phyloP scores from a whole-genome alignment of 2,888 invertebrate genomes.

The Xanthorhoe spadicearia region DNA sequence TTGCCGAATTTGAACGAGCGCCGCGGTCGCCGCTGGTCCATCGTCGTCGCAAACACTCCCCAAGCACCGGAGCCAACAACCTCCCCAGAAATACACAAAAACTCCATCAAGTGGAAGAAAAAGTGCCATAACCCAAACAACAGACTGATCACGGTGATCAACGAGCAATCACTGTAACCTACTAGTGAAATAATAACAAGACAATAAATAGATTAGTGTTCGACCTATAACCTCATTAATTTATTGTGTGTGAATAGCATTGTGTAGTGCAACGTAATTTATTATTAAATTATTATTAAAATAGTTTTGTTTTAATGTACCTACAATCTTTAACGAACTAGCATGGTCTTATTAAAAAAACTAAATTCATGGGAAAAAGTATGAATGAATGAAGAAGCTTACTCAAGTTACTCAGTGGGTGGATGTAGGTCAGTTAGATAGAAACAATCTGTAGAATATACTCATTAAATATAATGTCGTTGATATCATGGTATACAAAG shows the following conservation, averaged over 20 bases:
- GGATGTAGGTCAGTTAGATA: too few relatives aligned
- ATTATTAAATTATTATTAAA: slow-evolving; percentile 77
- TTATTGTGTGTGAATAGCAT: slow-evolving; percentile 83
- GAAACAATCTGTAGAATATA: slow-evolving; percentile 61
- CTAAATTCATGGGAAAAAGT: too few relatives aligned
- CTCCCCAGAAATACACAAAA: slow-evolving; percentile 71
- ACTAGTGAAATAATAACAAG: slow-evolving; percentile 63
- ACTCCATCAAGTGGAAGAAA: slow-evolving; percentile 78
- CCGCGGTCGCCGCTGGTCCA: slow-evolving; percentile 89
- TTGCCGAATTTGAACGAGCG: slow-evolving; percentile 90
- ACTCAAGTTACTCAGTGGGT: too few relatives aligned
- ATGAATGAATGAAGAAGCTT: too few relatives aligned
- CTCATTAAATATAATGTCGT: slow-evolving; percentile 72
- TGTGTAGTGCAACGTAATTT: slow-evolving; percentile 81
- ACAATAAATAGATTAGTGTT: slow-evolving; percentile 66
- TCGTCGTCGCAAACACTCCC: slow-evolving; percentile 79
- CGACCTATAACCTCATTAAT: slow-evolving; percentile 84
- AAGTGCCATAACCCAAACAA: slow-evolving; percentile 84
- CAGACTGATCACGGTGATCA: slow-evolving; percentile 91
- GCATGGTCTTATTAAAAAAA: too few relatives aligned
- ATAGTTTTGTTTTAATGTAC: slow-evolving; percentile 46
- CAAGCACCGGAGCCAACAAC: slow-evolving; percentile 65
- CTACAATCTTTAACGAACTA: slow-evolving; percentile 40
- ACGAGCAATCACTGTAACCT: slow-evolving; percentile 87
- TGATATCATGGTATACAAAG: slow-evolving; percentile 45